Base-by-base conservation (phyloP, 2,797 vertebrate species). In the Phoxinus dragarum region DNA sequence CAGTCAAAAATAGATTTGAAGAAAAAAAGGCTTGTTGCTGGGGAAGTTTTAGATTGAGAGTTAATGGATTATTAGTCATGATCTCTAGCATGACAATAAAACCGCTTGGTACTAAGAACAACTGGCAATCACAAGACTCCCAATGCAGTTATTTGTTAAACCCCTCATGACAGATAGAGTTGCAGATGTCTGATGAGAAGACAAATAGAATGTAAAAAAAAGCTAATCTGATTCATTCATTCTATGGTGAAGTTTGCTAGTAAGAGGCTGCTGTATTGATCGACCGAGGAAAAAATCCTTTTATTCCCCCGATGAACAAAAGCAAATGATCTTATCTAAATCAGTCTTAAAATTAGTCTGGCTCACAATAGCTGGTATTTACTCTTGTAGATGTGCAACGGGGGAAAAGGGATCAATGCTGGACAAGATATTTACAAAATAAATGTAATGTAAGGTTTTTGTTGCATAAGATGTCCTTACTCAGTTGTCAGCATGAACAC, bases 81-180 rank as follows among this genome's bases (percentile, higher is more conserved):
- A 88, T 91, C 71, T 85, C 83, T 84, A 75, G 86, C 86, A 73
- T 84, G 69, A 80, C 89, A 88, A 92, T 80, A 80, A 85, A 73
- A 83, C 91, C 87, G 91, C 83, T 86, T 67, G 86, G 52, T 90
- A 74, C 31, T 23, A 27, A 82, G 79, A 86, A 76, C 87, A 88
- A 79, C 56, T 80, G 69, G 34, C 82, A 85, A 80, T 81, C 23
- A 91, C 86, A 80, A 92, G 90, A 89, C 79, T 87, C 86, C 85
- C 93, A 90, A 94, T 90, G 79, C 92, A 91, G 88, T 89, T 89
- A 95, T 94, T 91, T 90, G 93, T 91, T 95, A 93, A 93, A 94
- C 93, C 87, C 89, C 91, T 93, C 90, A 90, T 9, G 88, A 93
- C 93, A 94, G 91, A 96, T 95, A 95, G 93, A 93, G 93, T 88